Evolutionary conservation across 92 coral and sea anemone species (phyloP).

Genomic region (Diadumene lineata): DNA sequence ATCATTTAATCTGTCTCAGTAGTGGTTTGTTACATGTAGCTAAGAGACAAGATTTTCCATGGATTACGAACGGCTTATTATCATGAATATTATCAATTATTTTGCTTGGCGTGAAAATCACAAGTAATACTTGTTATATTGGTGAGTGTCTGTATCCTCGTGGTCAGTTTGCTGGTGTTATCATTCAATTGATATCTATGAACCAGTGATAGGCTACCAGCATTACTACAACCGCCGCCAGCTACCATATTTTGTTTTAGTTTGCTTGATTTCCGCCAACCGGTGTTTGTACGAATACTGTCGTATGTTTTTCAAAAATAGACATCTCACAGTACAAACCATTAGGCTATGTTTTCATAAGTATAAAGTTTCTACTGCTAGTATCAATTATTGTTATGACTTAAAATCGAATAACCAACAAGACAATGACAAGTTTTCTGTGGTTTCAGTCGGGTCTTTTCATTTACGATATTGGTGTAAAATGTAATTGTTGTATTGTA

Average conservation of each 20-base stretch:
- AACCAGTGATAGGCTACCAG: background rate
- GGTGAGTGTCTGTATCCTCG: conserved; percentile 13
- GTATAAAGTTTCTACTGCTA: background rate
- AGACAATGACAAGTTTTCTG: conserved; percentile 1
- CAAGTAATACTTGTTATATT: too few relatives aligned
- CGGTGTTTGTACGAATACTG: background rate
- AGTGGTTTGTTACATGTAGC: too few relatives aligned
- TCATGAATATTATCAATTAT: too few relatives aligned
- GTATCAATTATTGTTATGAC: background rate
- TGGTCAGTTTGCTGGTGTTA: conserved; percentile 12
- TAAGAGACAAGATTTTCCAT: too few relatives aligned
- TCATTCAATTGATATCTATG: background rate
- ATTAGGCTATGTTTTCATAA: background rate
- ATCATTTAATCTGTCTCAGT: too few relatives aligned
- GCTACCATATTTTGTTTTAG: background rate
- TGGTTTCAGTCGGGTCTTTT: background rate
- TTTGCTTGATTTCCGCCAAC: background rate
- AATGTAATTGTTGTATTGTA: background rate
- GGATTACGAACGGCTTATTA: too few relatives aligned
- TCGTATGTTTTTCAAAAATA: too few relatives aligned
- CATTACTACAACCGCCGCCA: background rate
- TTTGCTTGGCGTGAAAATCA: too few relatives aligned
- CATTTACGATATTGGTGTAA: background rate
- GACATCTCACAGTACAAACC: background rate
- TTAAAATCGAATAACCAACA: background rate